Evolutionary conservation across 1,140 invertebrate genomes (phyloP).

Genomic region (Eulimnadia texana): DNA sequence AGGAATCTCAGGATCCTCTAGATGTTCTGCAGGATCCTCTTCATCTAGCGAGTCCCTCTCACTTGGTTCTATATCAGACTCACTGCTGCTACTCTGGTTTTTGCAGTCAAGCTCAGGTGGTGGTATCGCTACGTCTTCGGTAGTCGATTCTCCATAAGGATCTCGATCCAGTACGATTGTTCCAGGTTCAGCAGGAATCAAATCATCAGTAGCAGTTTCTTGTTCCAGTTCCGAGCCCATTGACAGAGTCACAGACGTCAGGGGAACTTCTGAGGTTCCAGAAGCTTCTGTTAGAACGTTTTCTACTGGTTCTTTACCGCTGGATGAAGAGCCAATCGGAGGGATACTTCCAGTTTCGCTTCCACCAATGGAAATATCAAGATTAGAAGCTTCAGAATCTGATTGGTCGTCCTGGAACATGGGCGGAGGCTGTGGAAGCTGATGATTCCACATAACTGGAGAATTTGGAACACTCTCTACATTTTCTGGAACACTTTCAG

Average conservation of each 20-base stretch:
- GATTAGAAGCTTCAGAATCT: background rate
- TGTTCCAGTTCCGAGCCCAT: background rate
- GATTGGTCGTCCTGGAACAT: slow-evolving; percentile 35
- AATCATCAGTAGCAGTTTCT: background rate
- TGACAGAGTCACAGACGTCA: background rate
- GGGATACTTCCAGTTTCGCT: too few species aligned
- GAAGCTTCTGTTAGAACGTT: too few species aligned
- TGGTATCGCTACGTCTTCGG: background rate
- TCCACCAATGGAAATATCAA: too few species aligned
- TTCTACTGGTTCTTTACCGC: too few species aligned
- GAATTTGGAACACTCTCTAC: background rate
- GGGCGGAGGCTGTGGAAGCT: slow-evolving; percentile 44
- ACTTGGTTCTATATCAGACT: background rate
- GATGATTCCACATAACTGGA: slow-evolving; percentile 40
- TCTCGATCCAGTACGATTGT: background rate
- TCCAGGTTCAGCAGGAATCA: background rate
- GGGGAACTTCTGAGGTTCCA: too few species aligned
- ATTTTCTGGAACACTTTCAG: background rate
- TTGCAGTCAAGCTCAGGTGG: background rate
- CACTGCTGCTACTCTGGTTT: background rate
- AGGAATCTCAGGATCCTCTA: background rate
- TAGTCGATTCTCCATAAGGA: background rate
- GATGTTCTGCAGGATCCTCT: background rate
- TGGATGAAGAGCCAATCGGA: too few species aligned
- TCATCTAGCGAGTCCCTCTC: background rate